Percentiles rank a stretch among this genome's conserved stretches.
Conservation (phyloP, 1,140 invertebrate genomes). For the Reticulitermes speratus region DNA sequence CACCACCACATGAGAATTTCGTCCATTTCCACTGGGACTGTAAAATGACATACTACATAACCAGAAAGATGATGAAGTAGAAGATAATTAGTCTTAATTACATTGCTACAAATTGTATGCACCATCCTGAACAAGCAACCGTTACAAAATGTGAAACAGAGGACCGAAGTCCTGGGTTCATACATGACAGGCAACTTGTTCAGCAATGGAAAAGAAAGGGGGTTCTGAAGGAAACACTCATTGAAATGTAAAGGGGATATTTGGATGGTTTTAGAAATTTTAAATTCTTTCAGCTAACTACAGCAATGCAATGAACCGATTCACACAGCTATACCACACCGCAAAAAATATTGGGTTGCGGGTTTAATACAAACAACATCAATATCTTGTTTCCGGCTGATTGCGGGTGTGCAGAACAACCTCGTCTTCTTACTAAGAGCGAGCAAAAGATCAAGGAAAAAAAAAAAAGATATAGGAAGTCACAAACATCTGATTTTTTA, state of each 20-base stretch:
- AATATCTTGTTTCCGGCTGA: constrained; percentile 23
- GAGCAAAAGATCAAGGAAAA: constrained; percentile 26
- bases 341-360: background rate
- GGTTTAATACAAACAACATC: constrained; percentile 26
- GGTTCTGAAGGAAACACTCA: background rate
- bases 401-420: constrained; percentile 30
- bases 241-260: constrained; percentile 26
- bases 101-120: constrained; percentile 22
- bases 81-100: constrained; percentile 21
- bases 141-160: background rate
- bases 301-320: constrained; percentile 31
- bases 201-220: background rate
- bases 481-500: constrained; percentile 36
- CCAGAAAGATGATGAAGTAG: constrained; percentile 27
- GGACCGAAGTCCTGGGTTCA: background rate
- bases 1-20: background rate
- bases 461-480: constrained; percentile 37
- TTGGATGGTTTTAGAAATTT: constrained; percentile 23
- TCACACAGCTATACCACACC: constrained; percentile 27
- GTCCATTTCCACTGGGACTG: background rate
- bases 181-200: background rate
- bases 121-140: background rate
- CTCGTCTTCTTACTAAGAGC: constrained; percentile 28
- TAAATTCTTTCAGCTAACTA: constrained; percentile 21
- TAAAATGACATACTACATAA: constrained; percentile 27